These are phyloP conservation scores for Paraescarpia echinospica DNA, from an alignment of 1,140 invertebrate species.

Conservation along the genomic window DNA sequence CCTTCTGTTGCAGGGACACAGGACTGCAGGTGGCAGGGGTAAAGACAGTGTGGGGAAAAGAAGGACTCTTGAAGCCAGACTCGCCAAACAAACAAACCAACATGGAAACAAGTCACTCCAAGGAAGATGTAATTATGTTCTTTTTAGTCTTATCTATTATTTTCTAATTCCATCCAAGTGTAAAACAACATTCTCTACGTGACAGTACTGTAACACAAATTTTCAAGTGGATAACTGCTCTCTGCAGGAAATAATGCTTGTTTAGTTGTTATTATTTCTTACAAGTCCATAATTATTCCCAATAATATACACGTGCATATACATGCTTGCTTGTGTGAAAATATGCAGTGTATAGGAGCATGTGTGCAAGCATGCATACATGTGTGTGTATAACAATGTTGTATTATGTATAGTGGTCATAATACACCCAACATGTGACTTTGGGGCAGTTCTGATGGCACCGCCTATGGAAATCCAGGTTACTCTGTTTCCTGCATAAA, in stretches of 20 bases:
- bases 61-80: background rate
- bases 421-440: too few relatives aligned
- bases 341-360: too few relatives aligned
- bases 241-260: background rate
- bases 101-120: background rate
- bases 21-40: constrained; percentile 5
- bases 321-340: background rate
- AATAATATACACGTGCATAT: background rate
- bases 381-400: too few relatives aligned
- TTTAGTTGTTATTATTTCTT: too few relatives aligned
- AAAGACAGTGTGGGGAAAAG: constrained; percentile 14
- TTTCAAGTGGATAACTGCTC: background rate
- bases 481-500: too few relatives aligned
- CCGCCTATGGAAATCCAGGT: too few relatives aligned
- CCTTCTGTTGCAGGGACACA: background rate
- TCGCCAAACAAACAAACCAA: background rate
- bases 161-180: background rate
- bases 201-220: background rate
- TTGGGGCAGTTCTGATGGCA: too few relatives aligned
- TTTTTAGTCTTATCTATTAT: background rate
- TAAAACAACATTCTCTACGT: background rate
- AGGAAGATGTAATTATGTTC: background rate
- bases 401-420: too few relatives aligned
- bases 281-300: too few relatives aligned
- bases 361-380: too few relatives aligned